Percentiles rank a stretch among this genome's conserved stretches.
These are phyloP conservation scores for Halcyon senegalensis DNA, from an alignment of 2,113 vertebrate genomes.

Conservation along the genomic window DNA sequence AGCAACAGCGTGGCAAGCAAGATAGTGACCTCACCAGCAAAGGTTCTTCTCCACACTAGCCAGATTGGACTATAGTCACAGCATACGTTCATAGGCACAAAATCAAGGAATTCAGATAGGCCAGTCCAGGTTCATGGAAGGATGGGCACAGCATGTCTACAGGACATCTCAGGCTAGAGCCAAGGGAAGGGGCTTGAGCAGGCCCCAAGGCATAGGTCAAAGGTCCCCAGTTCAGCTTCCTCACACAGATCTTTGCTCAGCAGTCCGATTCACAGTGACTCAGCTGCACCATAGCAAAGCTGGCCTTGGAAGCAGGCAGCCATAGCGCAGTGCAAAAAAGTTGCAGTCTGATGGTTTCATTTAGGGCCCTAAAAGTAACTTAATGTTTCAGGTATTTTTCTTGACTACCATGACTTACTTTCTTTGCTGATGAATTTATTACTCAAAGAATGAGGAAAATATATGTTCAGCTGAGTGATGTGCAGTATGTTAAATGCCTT, in stretches of 20 bases:
- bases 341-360: background rate
- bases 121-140: background rate
- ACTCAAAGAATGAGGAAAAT: background rate
- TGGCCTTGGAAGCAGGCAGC: background rate
- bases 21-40: background rate
- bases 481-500: background rate
- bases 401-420: background rate
- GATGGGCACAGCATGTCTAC: fast-evolving
- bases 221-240: background rate
- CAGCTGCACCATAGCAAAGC: background rate
- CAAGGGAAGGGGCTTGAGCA: background rate
- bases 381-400: background rate
- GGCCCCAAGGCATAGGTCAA: too few species aligned
- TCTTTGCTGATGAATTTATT: background rate
- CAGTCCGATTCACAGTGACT: fast-evolving
- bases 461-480: background rate
- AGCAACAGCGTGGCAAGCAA: background rate
- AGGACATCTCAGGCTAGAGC: background rate
- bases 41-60: background rate
- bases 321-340: background rate
- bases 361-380: background rate
- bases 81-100: background rate
- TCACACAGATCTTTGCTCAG: background rate
- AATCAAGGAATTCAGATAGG: fast-evolving
- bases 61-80: fast-evolving